Evolutionary conservation across 2,888 invertebrate genomes (phyloP).

Genomic region (Julus scanicus): DNA sequence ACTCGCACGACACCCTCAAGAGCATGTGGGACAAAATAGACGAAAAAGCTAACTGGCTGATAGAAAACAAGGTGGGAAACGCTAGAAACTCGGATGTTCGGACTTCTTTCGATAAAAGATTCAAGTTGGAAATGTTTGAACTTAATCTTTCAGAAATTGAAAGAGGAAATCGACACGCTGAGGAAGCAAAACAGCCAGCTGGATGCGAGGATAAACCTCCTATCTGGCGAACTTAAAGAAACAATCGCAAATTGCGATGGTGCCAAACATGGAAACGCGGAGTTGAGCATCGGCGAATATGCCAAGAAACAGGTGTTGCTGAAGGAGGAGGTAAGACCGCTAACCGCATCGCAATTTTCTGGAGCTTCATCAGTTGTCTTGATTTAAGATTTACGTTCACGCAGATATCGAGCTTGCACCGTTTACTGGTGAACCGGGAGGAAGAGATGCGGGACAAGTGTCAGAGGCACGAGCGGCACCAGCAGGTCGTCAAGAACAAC

Average conservation of each 20-base stretch:
- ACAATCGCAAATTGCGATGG: not conserved
- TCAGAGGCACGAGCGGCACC: conserved; percentile 49
- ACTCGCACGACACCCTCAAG: conserved; percentile 29
- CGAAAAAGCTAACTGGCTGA: conserved; percentile 52
- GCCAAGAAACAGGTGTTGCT: conserved; percentile 18
- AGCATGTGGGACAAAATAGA: conserved; percentile 51
- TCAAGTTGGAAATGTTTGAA: not conserved
- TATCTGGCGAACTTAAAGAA: conserved; percentile 9
- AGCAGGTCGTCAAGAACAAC: not conserved
- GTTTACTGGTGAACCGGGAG: not conserved
- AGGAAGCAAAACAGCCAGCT: conserved; percentile 12
- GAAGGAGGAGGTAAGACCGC: not conserved
- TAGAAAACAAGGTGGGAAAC: conserved; percentile 46
- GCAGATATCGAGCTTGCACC: not conserved
- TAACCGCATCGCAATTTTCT: not conserved
- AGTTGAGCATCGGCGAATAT: not conserved
- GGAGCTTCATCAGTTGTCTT: too few species aligned
- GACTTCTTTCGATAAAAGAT: too few species aligned
- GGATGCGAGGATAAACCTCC: not conserved
- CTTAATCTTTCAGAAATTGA: not conserved
- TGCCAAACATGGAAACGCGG: not conserved
- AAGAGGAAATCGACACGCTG: not conserved
- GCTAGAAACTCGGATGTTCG: too few species aligned
- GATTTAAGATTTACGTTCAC: not conserved
- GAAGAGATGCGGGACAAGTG: conserved; percentile 40